Conservation (phyloP, 2,888 invertebrate species). For the Drosophila austrosaltans region DNA sequence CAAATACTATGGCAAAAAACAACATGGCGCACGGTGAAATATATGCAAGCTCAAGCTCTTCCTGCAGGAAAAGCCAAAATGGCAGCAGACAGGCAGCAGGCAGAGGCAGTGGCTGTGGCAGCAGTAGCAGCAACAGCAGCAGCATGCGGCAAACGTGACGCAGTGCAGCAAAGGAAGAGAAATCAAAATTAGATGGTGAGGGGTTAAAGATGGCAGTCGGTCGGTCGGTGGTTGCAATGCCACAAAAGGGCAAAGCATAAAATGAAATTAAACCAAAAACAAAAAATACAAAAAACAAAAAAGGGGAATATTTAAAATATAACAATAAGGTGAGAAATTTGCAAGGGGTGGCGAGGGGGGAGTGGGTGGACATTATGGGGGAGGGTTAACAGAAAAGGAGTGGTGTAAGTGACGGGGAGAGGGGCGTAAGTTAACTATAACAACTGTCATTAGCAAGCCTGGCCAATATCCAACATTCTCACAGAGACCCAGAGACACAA, state of each 20-base stretch:
- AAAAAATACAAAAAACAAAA: neutral
- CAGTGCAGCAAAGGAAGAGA: slow-evolving; percentile 41
- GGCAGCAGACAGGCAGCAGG: slow-evolving; percentile 48
- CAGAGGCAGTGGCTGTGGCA: slow-evolving; percentile 22
- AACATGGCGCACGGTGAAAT: slow-evolving; percentile 59
- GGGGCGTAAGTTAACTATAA: neutral
- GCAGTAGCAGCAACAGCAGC: slow-evolving; percentile 31
- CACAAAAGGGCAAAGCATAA: slow-evolving; percentile 17
- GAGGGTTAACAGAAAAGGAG: neutral
- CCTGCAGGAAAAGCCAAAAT: slow-evolving; percentile 75
- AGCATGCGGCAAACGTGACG: slow-evolving; percentile 56
- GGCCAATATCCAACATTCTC: slow-evolving; percentile 28
- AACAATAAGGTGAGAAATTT: slow-evolving; percentile 13
- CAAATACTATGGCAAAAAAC: slow-evolving; percentile 30
- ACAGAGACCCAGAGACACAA: slow-evolving; percentile 11
- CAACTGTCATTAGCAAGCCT: slow-evolving; percentile 30
- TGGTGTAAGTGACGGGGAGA: neutral
- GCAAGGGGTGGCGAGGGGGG: neutral
- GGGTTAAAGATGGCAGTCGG: slow-evolving; percentile 20
- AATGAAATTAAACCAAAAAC: slow-evolving; percentile 7
- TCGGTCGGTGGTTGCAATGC: slow-evolving; percentile 18
- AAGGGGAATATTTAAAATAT: slow-evolving; percentile 30
- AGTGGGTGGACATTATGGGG: neutral
- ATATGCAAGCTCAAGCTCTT: slow-evolving; percentile 66
- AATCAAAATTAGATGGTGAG: slow-evolving; percentile 12